Percentiles rank a stretch among this genome's conserved stretches.
Evolutionary conservation across 2,113 vertebrate species (phyloP).

Genomic region (Elgaria multicarinata): DNA sequence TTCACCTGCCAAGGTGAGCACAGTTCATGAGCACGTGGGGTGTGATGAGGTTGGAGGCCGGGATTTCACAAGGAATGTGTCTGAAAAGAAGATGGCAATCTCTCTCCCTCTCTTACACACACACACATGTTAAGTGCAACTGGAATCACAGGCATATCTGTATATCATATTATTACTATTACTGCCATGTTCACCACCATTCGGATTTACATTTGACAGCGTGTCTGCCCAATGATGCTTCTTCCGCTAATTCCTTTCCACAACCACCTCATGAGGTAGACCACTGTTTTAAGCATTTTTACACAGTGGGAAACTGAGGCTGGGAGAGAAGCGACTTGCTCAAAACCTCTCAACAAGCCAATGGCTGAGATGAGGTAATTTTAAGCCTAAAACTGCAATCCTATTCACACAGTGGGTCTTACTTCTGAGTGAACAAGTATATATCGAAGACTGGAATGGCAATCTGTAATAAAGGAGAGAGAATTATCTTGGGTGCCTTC

Average conservation of each 20-base stretch:
- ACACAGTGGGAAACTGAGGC: no score
- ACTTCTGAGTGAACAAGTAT: no score
- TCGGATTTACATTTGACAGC: not conserved
- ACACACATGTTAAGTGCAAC: not conserved
- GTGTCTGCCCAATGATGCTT: not conserved
- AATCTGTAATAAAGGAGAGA: not conserved
- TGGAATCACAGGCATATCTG: not conserved
- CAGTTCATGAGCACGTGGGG: not conserved
- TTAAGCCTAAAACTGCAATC: not conserved
- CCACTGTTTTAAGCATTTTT: no score
- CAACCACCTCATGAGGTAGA: not conserved
- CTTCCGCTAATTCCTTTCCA: no score
- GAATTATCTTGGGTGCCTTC: no score
- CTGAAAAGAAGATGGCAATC: not conserved
- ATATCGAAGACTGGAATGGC: not conserved
- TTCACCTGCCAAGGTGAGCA: not conserved
- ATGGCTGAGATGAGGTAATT: not conserved
- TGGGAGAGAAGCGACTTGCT: not conserved
- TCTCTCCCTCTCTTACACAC: no score
- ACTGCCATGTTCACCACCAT: not conserved
- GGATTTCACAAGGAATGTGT: not conserved
- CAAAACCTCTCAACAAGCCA: no score
- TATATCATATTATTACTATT: not conserved
- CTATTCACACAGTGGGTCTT: not conserved
- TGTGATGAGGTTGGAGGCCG: not conserved